These are phyloP conservation scores for Andrena fulva DNA, from an alignment of 2,888 invertebrate species.

Conservation along the genomic window DNA sequence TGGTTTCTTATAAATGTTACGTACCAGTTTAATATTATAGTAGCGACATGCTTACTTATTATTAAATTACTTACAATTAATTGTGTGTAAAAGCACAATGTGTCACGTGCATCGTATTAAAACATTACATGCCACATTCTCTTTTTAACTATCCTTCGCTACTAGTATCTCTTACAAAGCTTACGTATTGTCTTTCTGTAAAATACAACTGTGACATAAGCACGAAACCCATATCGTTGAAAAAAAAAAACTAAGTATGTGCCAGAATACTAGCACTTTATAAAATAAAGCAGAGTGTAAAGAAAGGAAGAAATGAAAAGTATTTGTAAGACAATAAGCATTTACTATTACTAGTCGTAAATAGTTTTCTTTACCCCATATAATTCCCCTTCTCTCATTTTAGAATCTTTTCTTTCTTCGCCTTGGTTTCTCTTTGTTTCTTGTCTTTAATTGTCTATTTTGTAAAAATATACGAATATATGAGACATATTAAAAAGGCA, in stretches of 20 bases:
- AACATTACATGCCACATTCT: slow-evolving; percentile 52
- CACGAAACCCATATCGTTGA: slow-evolving; percentile 30
- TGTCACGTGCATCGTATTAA: slow-evolving; percentile 53
- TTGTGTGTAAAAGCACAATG: slow-evolving; percentile 51
- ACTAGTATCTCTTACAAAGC: slow-evolving; percentile 31
- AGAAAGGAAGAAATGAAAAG: slow-evolving; percentile 26
- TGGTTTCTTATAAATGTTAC: slow-evolving; percentile 23
- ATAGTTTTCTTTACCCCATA: slow-evolving; percentile 27
- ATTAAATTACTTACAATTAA: slow-evolving; percentile 54
- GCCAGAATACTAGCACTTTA: slow-evolving; percentile 31
- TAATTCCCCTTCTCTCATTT: slow-evolving; percentile 22
- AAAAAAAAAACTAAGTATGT: slow-evolving; percentile 36
- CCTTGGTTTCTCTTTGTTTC: too few relatives aligned
- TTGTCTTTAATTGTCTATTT: background rate
- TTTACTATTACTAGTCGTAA: slow-evolving; percentile 15
- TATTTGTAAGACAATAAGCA: slow-evolving; percentile 14
- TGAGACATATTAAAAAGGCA: slow-evolving; percentile 1
- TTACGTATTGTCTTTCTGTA: slow-evolving; percentile 25
- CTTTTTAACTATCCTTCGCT: slow-evolving; percentile 28
- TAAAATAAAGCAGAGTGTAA: slow-evolving; percentile 55
- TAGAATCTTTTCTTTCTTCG: background rate
- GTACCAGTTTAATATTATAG: slow-evolving; percentile 13
- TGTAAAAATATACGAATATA: background rate
- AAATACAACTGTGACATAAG: slow-evolving; percentile 30
- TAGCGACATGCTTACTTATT: slow-evolving; percentile 53